phyloP scores from a whole-genome alignment of 2,113 vertebrate genomes.

The Gasterosteus nipponicus region DNA sequence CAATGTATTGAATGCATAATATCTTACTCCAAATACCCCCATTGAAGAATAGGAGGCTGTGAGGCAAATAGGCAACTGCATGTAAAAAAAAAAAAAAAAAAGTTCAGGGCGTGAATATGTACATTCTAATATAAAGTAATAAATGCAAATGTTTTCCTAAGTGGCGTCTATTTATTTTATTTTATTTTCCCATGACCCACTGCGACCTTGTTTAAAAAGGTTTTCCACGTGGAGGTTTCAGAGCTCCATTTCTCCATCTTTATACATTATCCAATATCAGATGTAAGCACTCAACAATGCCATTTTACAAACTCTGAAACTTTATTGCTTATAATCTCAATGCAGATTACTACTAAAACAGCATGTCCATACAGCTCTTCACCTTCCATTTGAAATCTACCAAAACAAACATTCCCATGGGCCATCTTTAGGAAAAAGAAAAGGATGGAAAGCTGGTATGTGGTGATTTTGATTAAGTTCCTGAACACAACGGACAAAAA shows the following conservation, averaged over 20 bases:
- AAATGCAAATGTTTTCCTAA: constrained; percentile 73
- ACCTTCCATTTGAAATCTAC: constrained; percentile 29
- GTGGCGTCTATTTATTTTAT: constrained; percentile 1
- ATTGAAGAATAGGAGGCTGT: background rate
- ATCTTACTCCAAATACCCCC: constrained; percentile 15
- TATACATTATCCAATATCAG: background rate
- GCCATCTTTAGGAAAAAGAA: constrained; percentile 19
- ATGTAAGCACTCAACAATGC: background rate
- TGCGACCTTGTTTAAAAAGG: background rate
- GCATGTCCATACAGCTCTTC: constrained; percentile 56
- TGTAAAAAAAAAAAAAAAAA: constrained; percentile 61
- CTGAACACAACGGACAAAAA: background rate
- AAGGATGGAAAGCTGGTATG: constrained; percentile 41
- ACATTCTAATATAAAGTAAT: constrained; percentile 74
- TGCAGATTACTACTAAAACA: constrained; percentile 73
- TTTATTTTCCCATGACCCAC: background rate
- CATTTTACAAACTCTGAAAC: constrained; percentile 32
- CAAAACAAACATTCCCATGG: constrained; percentile 44
- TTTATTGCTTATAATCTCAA: constrained; percentile 76
- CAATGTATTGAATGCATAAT: constrained; percentile 29
- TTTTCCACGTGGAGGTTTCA: background rate
- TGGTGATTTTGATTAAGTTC: constrained; percentile 31
- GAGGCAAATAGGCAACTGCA: constrained; percentile 29
- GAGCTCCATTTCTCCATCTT: background rate
- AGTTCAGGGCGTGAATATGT: constrained; percentile 75